phyloP scores from a whole-genome alignment of 2,797 vertebrate species.

The Sternarchorhynchus goeldii region DNA sequence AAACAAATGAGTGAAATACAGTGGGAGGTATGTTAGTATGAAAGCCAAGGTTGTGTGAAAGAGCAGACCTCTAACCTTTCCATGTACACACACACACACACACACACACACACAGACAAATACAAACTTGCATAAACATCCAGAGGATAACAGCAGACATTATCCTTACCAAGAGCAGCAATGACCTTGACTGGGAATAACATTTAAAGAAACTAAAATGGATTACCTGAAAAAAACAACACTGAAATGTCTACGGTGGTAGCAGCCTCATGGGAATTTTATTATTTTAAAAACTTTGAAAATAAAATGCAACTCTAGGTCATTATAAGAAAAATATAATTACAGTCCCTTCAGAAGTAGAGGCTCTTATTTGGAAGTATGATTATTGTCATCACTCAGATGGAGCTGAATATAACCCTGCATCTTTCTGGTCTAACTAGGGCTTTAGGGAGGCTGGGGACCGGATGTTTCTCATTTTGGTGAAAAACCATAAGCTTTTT shows the following conservation, averaged over 20 bases:
- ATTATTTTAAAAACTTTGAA: neutral
- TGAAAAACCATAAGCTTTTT: conserved; percentile 54
- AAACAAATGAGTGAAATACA: conserved; percentile 40
- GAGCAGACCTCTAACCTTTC: conserved; percentile 1
- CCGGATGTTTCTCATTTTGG: conserved; percentile 21
- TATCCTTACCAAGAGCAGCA: conserved; percentile 19
- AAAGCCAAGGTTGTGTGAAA: conserved; percentile 46
- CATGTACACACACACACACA: conserved; percentile 9
- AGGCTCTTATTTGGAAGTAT: neutral
- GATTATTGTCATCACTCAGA: neutral
- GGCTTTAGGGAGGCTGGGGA: conserved; percentile 6
- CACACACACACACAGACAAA: conserved; percentile 13
- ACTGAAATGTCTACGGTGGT: too few relatives aligned
- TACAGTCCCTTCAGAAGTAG: neutral
- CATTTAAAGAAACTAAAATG: too few relatives aligned
- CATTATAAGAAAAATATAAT: neutral
- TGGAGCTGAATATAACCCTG: neutral
- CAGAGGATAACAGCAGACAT: neutral
- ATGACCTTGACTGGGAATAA: conserved; percentile 3
- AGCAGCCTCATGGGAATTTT: neutral
- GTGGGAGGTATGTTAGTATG: conserved; percentile 3
- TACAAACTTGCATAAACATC: neutral
- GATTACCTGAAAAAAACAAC: too few relatives aligned
- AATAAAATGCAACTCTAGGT: neutral
- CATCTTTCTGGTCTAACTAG: conserved; percentile 10